Base-by-base conservation (phyloP, 2,113 vertebrate genomes). In the Emydura subglobosa region DNA sequence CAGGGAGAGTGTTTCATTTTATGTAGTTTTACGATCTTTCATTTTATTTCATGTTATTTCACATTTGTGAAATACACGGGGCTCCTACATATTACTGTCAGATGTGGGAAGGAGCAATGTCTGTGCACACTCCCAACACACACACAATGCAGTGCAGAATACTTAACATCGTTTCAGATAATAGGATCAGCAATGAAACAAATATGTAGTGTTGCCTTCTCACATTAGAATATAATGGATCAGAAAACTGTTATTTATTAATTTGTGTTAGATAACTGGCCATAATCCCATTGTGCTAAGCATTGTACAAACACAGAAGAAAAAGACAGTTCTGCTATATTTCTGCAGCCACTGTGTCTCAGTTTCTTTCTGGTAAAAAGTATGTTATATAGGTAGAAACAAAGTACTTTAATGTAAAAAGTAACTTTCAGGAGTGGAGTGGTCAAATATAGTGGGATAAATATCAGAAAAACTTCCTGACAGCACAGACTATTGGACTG, bases 201-300 rank as follows among this genome's bases (percentile, higher is more conserved):
- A 96, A 89, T 95, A 95, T 94, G 97, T 94, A 90, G 94, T 76
- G 83, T 94, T 82, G 76, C 25, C 93, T n/a, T 85, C 4, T 91
- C 95, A 24, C 21, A 42, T 90, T 92, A 72, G 82, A 80, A 29
- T 31, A 51, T 80, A 89, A 91, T 84, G 87, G 21, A 14, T 89
- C 34, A 65, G 55, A 50, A 90, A 87, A 96, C 16, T 34, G n/a
- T 68, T 68, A 59, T 59, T 59, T 59, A 31, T 59, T 5, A 61
- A 61, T 61, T 61, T 31, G 29, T n/a, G 61, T 34, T 68, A n/a
- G 31, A 34, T 68, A 34, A n/a, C 8, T 6, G 16, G n/a, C 61
- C 34, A 68, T 31, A 68, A 34, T 68, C 17, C 34, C 31, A 68
- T n/a, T 34, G 61, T 65, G 31, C 31, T 34, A 34, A 65, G 31